A percentile compares a stretch with the other conserved stretches of the same genome.
These are phyloP conservation scores for Xiphophorus hellerii DNA, from an alignment of 2,113 vertebrate genomes.

Conservation along the genomic window DNA sequence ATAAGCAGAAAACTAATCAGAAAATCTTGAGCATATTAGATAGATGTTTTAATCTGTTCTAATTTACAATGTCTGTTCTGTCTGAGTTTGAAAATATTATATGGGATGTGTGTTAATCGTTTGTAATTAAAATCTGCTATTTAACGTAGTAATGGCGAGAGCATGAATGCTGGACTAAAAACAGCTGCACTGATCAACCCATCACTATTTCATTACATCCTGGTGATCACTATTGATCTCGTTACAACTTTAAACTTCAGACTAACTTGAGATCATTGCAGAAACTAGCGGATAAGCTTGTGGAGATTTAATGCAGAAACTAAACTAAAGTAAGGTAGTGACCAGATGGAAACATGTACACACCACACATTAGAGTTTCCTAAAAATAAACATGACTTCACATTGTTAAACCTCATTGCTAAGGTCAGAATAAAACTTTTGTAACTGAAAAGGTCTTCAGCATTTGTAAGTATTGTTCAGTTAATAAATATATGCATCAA, in stretches of 20 bases:
- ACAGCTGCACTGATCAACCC: not conserved
- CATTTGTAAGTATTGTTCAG: constrained; percentile 19
- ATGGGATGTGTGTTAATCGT: too few species aligned
- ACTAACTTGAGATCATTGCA: not conserved
- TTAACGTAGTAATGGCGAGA: not conserved
- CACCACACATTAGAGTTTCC: constrained; percentile 3
- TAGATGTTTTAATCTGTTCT: too few species aligned
- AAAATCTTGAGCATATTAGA: too few species aligned
- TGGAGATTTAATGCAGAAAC: not conserved
- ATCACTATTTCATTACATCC: not conserved
- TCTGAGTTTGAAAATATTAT: too few species aligned
- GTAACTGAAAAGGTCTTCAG: constrained; percentile 27
- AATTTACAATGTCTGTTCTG: too few species aligned
- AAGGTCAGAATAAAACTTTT: constrained; percentile 40
- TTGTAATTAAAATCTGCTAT: too few species aligned
- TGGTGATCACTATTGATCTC: not conserved
- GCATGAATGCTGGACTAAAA: not conserved
- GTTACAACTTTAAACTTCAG: not conserved
- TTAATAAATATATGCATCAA: constrained; percentile 67
- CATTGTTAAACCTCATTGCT: constrained; percentile 17
- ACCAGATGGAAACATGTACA: constrained; percentile 20
- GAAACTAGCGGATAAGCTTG: not conserved
- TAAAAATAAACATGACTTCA: constrained; percentile 29
- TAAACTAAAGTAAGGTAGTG: not conserved
- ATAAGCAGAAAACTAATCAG: too few species aligned